Percentiles rank a stretch among this genome's conserved stretches.
These are phyloP conservation scores for Nomada lathburiana DNA, from an alignment of 2,888 invertebrate species.

Conservation along the genomic window DNA sequence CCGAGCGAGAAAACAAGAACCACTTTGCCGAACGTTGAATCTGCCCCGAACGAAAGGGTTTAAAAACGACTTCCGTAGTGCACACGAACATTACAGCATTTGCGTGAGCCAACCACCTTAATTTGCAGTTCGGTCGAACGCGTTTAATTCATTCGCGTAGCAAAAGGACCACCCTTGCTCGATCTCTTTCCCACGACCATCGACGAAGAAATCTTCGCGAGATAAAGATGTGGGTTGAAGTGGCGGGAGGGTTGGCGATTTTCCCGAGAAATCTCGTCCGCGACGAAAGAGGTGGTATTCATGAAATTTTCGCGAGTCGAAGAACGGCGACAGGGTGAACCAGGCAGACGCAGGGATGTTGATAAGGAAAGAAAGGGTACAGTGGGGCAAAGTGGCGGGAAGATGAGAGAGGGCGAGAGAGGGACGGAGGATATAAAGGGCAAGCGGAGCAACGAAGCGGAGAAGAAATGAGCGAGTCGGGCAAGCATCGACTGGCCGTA, in stretches of 20 bases:
- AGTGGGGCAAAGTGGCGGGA: slow-evolving; percentile 18
- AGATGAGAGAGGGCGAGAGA: neutral
- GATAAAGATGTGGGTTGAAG: neutral
- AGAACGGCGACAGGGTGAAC: slow-evolving; percentile 32
- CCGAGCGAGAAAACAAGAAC: too few species aligned
- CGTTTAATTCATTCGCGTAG: slow-evolving; percentile 11
- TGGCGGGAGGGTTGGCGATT: neutral
- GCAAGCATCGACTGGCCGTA: slow-evolving; percentile 72
- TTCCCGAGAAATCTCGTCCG: slow-evolving; percentile 24
- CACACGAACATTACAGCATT: slow-evolving; percentile 5
- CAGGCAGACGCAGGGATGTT: slow-evolving; percentile 21
- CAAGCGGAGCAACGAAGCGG: slow-evolving; percentile 46
- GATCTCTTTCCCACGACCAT: neutral
- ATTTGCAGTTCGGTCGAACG: slow-evolving; percentile 10
- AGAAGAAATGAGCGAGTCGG: slow-evolving; percentile 61
- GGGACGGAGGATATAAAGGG: slow-evolving; percentile 32
- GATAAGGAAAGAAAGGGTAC: slow-evolving; percentile 55
- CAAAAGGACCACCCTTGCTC: neutral
- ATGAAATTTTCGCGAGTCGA: slow-evolving; percentile 52
- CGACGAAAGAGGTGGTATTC: slow-evolving; percentile 63
- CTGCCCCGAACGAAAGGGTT: neutral
- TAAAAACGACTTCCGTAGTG: neutral
- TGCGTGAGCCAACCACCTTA: neutral
- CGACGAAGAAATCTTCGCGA: neutral
- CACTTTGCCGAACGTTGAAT: neutral